Evolutionary conservation across 2,888 invertebrate genomes (phyloP).

Genomic region (Cheilosia urbana): DNA sequence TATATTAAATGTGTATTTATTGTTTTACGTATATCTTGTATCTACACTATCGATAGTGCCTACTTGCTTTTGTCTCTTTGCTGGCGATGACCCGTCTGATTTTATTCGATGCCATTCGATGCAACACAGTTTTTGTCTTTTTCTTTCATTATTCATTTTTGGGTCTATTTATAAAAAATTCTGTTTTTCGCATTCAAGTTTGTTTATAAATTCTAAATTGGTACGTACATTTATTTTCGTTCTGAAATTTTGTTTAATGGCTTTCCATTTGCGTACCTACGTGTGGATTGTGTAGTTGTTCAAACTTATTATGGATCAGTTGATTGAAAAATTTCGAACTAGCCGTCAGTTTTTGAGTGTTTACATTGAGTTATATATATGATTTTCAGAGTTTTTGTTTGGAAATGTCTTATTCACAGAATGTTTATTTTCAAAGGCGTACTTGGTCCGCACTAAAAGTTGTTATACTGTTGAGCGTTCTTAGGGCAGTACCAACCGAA

Average conservation of each 20-base stretch:
- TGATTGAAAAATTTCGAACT: too few relatives aligned
- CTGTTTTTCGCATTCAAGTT: conserved; percentile 34
- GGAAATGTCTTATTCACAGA: too few relatives aligned
- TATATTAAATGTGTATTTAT: conserved; percentile 24
- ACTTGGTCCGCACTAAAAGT: too few relatives aligned
- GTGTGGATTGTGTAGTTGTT: too few relatives aligned
- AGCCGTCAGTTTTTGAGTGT: too few relatives aligned
- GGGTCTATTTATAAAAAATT: conserved; percentile 32
- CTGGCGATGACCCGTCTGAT: conserved; percentile 44
- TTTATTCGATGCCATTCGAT: background rate
- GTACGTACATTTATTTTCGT: conserved; percentile 17
- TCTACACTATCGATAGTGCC: conserved; percentile 37
- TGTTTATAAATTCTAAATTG: conserved; percentile 42
- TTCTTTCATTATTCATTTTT: conserved; percentile 28
- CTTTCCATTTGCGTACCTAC: conserved; percentile 13
- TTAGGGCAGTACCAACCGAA: too few relatives aligned
- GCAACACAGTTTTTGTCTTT: conserved; percentile 6
- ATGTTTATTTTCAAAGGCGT: too few relatives aligned
- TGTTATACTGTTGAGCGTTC: too few relatives aligned
- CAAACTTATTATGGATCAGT: too few relatives aligned
- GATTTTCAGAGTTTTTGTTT: too few relatives aligned
- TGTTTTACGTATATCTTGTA: conserved; percentile 40
- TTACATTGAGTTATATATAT: too few relatives aligned
- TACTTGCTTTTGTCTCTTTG: conserved; percentile 34
- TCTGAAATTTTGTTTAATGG: conserved; percentile 26